Conservation (phyloP, 2,888 invertebrate species). For the Himalopsyche kuldschensis region DNA sequence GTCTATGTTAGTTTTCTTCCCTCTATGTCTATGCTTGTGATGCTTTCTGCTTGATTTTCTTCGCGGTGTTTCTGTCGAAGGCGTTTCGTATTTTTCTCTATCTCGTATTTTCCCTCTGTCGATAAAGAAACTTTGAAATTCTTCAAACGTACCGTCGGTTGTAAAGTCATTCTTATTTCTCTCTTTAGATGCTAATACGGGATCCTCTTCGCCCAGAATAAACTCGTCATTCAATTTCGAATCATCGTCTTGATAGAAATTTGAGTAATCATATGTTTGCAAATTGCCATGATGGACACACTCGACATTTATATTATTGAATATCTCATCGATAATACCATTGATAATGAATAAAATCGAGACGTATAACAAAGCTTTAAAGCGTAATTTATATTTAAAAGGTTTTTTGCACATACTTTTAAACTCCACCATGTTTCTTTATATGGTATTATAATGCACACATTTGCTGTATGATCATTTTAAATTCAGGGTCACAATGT, state of each 20-base stretch:
- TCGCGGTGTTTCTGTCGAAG: conserved; percentile 8
- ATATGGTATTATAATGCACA: background rate
- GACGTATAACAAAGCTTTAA: background rate
- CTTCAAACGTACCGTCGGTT: conserved; percentile 11
- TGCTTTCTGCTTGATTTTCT: conserved; percentile 30
- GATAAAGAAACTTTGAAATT: conserved; percentile 28
- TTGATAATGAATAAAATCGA: background rate
- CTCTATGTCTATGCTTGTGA: conserved; percentile 37
- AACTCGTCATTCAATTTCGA: conserved; percentile 16
- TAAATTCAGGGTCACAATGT: background rate
- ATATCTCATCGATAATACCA: background rate
- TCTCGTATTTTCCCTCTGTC: conserved; percentile 6
- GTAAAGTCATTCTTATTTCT: conserved; percentile 10
- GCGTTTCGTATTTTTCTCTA: conserved; percentile 12
- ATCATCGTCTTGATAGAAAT: conserved; percentile 28
- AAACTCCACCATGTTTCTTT: conserved; percentile 13
- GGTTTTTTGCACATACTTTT: background rate
- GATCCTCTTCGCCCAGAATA: conserved; percentile 8
- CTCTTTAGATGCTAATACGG: background rate
- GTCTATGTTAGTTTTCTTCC: conserved; percentile 20
- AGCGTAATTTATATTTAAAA: background rate
- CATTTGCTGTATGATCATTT: background rate
- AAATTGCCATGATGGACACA: background rate
- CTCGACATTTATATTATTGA: background rate
- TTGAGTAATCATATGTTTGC: conserved; percentile 19